Evolutionary conservation across 2,113 vertebrate species (phyloP), one percentile per base, ranked within the genome.

Genomic region (Shinisaurus crocodilurus): DNA sequence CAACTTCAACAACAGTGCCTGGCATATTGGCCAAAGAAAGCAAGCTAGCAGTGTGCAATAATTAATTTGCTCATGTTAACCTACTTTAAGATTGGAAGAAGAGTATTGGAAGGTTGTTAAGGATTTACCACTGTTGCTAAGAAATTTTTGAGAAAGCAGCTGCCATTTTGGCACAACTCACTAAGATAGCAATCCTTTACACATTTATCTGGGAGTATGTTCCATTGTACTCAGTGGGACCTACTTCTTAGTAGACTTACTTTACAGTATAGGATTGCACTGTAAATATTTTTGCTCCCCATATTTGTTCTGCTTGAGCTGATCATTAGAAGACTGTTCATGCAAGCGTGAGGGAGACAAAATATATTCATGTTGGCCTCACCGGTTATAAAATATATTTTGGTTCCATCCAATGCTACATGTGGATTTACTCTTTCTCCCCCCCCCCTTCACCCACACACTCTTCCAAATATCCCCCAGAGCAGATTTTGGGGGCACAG

Each of bases 1-100:
- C 9, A 29, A 69, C 70, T 88, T 45, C 60, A 76, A 27, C 48
- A 43, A 45, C 5, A 29, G 4, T 0, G 40, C 4, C 40, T 29
- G 77, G 1, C 40, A 1, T 0, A 0, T 76, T 0, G 0, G 0
- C 27, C 8, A 1, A 16, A n/a, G 15, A 34, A 15, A 12, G 25
- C 1, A 23, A 54, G 43, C n/a, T 74, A 74, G 65, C 60, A 23
- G 6, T 50, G 0, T 23, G 65, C 77, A n/a, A 2, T 34, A 9
- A 3, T 27, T 48, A 9, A 7, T 82, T 75, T 54, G 75, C 77
- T 0, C 0, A 32, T 60, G 80, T 2, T 0, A 0, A 45, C 50
- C 43, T 83, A 6, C 0, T 0, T 8, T 67, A 12, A 85, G 25
- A 45, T 34, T 0, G 29, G n/a, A 60, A 60, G 91, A 50, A 9